A percentile compares a stretch with the other conserved stretches of the same genome.
Evolutionary conservation across 2,797 vertebrate species (phyloP).

Genomic region (Chiloscyllium punctatum): DNA sequence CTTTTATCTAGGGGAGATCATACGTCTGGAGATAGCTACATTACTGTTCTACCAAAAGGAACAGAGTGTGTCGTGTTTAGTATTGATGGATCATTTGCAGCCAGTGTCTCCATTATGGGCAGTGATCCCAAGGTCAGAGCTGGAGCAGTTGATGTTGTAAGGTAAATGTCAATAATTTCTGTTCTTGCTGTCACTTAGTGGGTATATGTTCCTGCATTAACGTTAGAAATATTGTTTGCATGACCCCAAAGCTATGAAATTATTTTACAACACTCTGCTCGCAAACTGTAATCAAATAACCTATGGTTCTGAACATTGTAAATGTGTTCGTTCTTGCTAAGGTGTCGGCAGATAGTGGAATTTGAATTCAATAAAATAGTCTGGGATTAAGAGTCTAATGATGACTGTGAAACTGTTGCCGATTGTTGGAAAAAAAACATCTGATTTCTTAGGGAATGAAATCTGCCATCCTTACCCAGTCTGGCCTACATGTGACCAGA

Average conservation of each 20-base stretch:
- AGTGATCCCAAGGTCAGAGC: constrained; percentile 96
- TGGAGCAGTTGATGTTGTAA: constrained; percentile 93
- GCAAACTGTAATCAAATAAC: neutral
- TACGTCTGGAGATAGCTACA: constrained; percentile 91
- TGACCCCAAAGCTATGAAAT: neutral
- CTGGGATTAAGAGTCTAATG: too few relatives aligned
- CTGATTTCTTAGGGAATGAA: too few relatives aligned
- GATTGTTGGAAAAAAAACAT: too few relatives aligned
- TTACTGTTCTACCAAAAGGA: constrained; percentile 82
- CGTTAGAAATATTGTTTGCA: neutral
- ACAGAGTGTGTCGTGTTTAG: constrained; percentile 98
- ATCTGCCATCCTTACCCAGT: too few relatives aligned
- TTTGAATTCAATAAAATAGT: too few relatives aligned
- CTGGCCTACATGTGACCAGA: too few relatives aligned
- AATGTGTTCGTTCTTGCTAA: neutral
- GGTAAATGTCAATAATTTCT: constrained; percentile 56
- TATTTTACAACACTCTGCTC: neutral
- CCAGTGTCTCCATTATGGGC: constrained; percentile 99
- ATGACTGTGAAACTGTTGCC: too few relatives aligned
- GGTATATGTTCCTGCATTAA: neutral
- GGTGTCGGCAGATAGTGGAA: too few relatives aligned
- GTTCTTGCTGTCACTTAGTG: neutral
- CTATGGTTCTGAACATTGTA: neutral
- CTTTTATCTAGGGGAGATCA: constrained; percentile 80
- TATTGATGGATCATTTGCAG: constrained; percentile 95